Base-by-base conservation (phyloP, 2,113 vertebrate species). In the Pseudorasbora parva region DNA sequence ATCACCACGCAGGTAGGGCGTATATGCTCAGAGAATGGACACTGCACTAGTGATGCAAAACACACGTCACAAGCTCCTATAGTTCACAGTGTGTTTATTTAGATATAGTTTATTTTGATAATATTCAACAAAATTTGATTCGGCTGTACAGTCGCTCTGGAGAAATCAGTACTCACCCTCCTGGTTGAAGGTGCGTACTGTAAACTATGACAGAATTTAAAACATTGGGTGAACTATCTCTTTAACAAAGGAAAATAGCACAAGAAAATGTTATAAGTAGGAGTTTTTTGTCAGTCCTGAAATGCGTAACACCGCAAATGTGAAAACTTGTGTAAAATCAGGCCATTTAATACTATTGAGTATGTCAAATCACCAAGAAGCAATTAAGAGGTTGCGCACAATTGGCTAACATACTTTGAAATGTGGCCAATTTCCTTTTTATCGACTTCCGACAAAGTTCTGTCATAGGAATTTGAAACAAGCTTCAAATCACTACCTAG, bases 381-480 rank as follows among this genome's bases (percentile, higher is more conserved):
- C 59, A 45, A 75, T 33, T 49, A 69, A 37, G 37, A 51, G 71
- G 8, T 27, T 51, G 51, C 2, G 14, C 12, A 45, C 43, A 72
- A 47, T 17, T 41, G 33, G 66, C 43, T 49, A 49, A 25, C 12
- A 27, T 54, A 54, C 30, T 68, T 68, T 6, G 37, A 15, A 25
- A 60, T 60, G 8, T 17, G 54, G 12, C 27, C 21, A 23, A 23
- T 62, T 78, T 25, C 0, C 27, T 47, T 78, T 47, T n/a, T 23
- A 27, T 11, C 54, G 30, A 8, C 21, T 49, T 71, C 37, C 66
- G n/a, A 43, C 51, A 41, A 6, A 25, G 23, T 5, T 19, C 17
- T 59, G 64, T 45, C 57, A 47, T 25, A 64, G 25, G 9, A 47
- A 64, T 79, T 79, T 23, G 49, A 64, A 62, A 6, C 37, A 79